A percentile compares a stretch with the other conserved stretches of the same genome.
These are phyloP conservation scores for Psettodes erumei DNA, from an alignment of 2,113 vertebrate species.

Conservation along the genomic window DNA sequence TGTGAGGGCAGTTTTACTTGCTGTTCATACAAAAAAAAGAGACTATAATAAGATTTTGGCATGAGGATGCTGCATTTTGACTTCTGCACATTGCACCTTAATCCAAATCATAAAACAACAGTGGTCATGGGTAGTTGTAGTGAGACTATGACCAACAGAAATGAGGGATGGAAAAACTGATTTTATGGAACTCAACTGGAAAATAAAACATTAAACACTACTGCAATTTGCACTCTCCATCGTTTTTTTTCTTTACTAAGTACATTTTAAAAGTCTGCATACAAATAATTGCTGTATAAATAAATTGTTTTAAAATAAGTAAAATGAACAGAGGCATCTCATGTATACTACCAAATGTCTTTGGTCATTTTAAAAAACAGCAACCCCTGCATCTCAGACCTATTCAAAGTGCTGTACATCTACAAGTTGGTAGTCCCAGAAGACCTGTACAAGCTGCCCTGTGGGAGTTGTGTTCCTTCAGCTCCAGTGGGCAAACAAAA, in stretches of 20 bases:
- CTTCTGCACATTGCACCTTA: constrained; percentile 17
- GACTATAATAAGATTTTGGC: constrained; percentile 42
- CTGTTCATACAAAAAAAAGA: constrained; percentile 37
- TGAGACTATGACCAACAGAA: constrained; percentile 1
- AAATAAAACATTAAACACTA: constrained; percentile 8
- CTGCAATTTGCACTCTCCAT: not conserved
- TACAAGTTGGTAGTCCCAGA: constrained; percentile 10
- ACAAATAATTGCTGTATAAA: not conserved
- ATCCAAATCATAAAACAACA: constrained; percentile 38
- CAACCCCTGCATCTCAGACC: not conserved
- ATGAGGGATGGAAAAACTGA: not conserved
- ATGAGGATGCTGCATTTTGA: constrained; percentile 11
- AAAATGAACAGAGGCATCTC: too few relatives aligned
- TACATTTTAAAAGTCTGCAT: not conserved
- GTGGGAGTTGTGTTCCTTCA: constrained; percentile 17
- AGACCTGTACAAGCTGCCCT: not conserved
- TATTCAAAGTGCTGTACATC: not conserved
- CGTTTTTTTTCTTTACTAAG: not conserved
- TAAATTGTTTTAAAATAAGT: not conserved
- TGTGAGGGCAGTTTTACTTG: constrained; percentile 40
- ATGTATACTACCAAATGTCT: too few relatives aligned
- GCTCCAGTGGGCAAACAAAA: constrained; percentile 24
- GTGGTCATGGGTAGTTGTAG: constrained; percentile 11
- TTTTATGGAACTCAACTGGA: not conserved
- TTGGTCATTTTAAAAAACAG: not conserved